Conservation (phyloP, 2,888 invertebrate species). For the Zootermopsis nevadensis region DNA sequence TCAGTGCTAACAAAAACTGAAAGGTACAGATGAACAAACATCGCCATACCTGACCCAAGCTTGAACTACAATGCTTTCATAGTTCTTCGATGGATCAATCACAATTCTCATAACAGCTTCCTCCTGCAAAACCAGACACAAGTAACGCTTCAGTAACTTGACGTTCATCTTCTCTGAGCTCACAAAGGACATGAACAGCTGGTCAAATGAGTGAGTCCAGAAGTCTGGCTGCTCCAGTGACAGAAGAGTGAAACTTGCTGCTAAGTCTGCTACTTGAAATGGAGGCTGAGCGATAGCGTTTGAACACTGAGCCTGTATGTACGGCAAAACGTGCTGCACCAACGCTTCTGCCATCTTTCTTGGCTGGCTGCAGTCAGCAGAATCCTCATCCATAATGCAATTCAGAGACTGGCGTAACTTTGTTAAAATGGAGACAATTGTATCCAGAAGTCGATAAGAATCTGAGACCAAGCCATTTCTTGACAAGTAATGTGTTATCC, state of each 20-base stretch:
- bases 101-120: conserved; percentile 40
- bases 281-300: conserved; percentile 40
- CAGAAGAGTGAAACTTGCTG: conserved; percentile 44
- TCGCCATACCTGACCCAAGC: conserved; percentile 48
- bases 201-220: background rate
- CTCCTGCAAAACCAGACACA: conserved; percentile 43
- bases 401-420: conserved; percentile 49
- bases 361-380: conserved; percentile 34
- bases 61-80: conserved; percentile 46
- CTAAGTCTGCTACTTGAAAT: conserved; percentile 49
- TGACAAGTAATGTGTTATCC: conserved; percentile 57
- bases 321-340: conserved; percentile 45
- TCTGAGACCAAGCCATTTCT: conserved; percentile 54
- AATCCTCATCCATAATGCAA: conserved; percentile 38
- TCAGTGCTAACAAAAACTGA: too few species aligned
- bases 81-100: background rate
- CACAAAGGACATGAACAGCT: background rate
- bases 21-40: too few species aligned
- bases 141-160: conserved; percentile 39
- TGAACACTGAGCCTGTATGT: conserved; percentile 11
- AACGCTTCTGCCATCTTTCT: conserved; percentile 39
- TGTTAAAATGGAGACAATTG: conserved; percentile 52
- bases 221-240: conserved; percentile 28
- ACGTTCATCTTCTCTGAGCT: conserved; percentile 2
- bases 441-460: conserved; percentile 55